Conservation (phyloP, 2,888 invertebrate species). For the Neoitamus cyanurus region DNA sequence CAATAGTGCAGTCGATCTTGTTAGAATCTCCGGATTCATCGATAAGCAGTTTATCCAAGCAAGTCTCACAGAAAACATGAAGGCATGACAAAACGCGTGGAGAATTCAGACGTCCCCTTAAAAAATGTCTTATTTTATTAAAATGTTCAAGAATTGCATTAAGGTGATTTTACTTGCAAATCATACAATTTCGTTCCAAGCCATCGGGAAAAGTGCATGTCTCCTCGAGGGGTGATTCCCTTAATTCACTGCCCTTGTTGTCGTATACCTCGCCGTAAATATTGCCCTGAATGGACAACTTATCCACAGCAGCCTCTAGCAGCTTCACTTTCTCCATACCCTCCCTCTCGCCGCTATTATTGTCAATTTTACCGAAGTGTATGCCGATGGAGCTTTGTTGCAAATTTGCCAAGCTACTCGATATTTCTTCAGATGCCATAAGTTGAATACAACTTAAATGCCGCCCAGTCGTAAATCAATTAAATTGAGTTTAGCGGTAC, state of each 20-base stretch:
- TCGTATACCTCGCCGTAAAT: slow-evolving; percentile 62
- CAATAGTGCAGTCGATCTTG: slow-evolving; percentile 73
- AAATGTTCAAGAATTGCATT: neutral
- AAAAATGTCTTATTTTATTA: slow-evolving; percentile 56
- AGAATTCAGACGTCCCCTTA: slow-evolving; percentile 78
- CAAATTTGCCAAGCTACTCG: slow-evolving; percentile 50
- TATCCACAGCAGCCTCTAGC: slow-evolving; percentile 52
- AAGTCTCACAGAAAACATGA: slow-evolving; percentile 94
- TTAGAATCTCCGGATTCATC: slow-evolving; percentile 77
- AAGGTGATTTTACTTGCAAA: slow-evolving; percentile 71
- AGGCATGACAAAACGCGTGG: slow-evolving; percentile 92
- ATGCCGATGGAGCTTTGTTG: slow-evolving; percentile 15
- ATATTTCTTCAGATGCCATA: slow-evolving; percentile 58
- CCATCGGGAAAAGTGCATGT: slow-evolving; percentile 62
- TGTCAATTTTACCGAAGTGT: slow-evolving; percentile 49
- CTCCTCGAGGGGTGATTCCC: slow-evolving; percentile 64
- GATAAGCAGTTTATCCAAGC: slow-evolving; percentile 83
- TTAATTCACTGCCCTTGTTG: slow-evolving; percentile 58
- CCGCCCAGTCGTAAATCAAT: slow-evolving; percentile 1
- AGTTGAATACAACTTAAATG: slow-evolving; percentile 53
- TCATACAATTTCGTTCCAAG: slow-evolving; percentile 73
- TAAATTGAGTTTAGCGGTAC: slow-evolving; percentile 9
- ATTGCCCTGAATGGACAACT: slow-evolving; percentile 46
- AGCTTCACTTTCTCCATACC: slow-evolving; percentile 2
- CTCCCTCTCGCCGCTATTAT: slow-evolving; percentile 50